These are phyloP conservation scores for Melitaea athalia DNA, from an alignment of 2,888 invertebrate genomes.

Conservation along the genomic window DNA sequence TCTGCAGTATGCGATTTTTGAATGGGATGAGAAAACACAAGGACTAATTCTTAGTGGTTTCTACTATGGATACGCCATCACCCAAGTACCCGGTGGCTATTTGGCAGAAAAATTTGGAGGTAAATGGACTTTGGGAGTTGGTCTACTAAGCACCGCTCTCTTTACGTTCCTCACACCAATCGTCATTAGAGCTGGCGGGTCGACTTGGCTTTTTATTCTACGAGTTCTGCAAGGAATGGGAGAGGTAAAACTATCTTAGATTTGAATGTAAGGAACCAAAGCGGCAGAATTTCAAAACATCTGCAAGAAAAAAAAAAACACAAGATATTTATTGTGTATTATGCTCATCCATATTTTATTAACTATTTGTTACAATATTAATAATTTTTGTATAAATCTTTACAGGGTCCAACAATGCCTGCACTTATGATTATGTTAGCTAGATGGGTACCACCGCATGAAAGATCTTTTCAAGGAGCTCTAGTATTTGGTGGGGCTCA, in stretches of 20 bases:
- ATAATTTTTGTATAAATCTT: constrained; percentile 66
- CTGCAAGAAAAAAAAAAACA: neutral
- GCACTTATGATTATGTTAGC: constrained; percentile 85
- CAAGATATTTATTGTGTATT: too few species aligned
- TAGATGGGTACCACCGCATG: constrained; percentile 83
- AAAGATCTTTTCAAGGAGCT: constrained; percentile 83
- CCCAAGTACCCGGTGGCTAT: constrained; percentile 92
- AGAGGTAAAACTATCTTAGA: constrained; percentile 74
- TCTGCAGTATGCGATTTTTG: constrained; percentile 74
- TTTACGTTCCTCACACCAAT: constrained; percentile 91
- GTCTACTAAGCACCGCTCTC: constrained; percentile 90
- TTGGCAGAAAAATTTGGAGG: constrained; percentile 92
- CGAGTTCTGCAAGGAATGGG: constrained; percentile 89
- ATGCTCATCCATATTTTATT: too few species aligned
- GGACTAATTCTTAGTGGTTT: constrained; percentile 91
- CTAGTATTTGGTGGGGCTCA: constrained; percentile 84
- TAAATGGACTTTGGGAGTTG: constrained; percentile 91
- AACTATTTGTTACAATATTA: too few species aligned
- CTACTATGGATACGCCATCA: constrained; percentile 92
- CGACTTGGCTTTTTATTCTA: constrained; percentile 80
- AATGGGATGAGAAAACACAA: constrained; percentile 87
- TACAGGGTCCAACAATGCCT: constrained; percentile 88
- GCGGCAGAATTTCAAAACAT: neutral
- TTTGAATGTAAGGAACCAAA: neutral
- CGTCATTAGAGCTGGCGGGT: constrained; percentile 82